phyloP scores from a whole-genome alignment of 1,140 invertebrate genomes.

The Pomacea maculata region DNA sequence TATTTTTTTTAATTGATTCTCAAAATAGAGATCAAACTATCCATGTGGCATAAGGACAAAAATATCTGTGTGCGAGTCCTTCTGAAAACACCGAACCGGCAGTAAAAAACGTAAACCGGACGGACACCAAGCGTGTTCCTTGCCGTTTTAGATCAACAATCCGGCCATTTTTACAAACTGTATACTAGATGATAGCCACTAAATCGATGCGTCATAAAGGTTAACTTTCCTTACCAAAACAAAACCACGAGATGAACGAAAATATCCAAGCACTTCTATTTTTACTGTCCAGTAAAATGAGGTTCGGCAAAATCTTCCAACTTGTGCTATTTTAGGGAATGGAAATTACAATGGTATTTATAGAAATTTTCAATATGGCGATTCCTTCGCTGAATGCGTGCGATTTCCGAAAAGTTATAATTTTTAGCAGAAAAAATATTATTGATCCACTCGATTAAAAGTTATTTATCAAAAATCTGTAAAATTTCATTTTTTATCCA shows the following conservation, averaged over 20 bases:
- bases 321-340: conserved; percentile 59
- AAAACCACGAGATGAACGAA: conserved; percentile 48
- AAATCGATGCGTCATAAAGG: conserved; percentile 16
- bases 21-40: too few species aligned
- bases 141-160: too few species aligned
- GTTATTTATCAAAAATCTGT: too few species aligned
- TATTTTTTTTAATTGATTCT: too few species aligned
- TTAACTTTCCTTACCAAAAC: conserved; percentile 48
- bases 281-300: conserved; percentile 63
- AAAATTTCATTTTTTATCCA: too few species aligned
- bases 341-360: conserved; percentile 58
- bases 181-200: conserved; percentile 1
- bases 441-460: too few species aligned
- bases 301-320: conserved; percentile 47
- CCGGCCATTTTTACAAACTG: too few species aligned
- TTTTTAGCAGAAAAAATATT: too few species aligned
- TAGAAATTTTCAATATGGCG: conserved; percentile 52
- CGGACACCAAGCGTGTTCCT: too few species aligned
- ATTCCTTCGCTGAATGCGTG: conserved; percentile 14
- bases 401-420: too few species aligned
- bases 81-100: conserved; percentile 1
- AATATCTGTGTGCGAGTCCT: conserved; percentile 13
- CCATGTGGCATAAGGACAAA: too few species aligned
- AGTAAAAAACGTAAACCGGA: too few species aligned
- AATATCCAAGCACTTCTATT: conserved; percentile 59